phyloP scores from a whole-genome alignment of 2,113 vertebrate genomes.

The Sander vitreus region DNA sequence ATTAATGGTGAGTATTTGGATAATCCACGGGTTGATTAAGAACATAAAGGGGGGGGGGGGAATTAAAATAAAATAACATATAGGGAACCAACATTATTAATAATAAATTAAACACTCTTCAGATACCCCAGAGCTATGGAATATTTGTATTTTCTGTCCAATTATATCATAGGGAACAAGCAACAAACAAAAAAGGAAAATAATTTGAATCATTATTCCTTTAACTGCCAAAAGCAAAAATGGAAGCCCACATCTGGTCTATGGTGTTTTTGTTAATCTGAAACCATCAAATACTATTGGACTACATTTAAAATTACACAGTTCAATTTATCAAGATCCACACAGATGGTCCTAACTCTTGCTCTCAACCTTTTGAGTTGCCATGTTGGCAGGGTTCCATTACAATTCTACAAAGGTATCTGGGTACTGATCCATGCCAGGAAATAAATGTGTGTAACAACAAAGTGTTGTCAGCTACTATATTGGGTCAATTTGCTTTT shows the following conservation, averaged over 20 bases:
- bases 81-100: background rate
- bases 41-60: background rate
- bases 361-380: background rate
- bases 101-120: conserved; percentile 46
- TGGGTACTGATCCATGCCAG: background rate
- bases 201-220: background rate
- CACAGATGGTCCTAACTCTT: background rate
- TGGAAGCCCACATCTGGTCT: background rate
- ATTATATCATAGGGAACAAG: background rate
- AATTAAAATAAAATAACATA: conserved; percentile 26
- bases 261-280: background rate
- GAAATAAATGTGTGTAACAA: background rate
- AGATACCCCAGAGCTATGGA: background rate
- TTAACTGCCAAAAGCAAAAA: conserved; percentile 2
- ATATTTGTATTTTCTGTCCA: background rate
- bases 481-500: background rate
- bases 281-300: background rate
- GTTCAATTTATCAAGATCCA: background rate
- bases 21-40: background rate
- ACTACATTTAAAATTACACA: background rate
- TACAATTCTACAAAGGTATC: background rate
- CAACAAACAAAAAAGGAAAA: background rate
- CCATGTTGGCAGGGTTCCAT: background rate
- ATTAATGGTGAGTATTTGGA: conserved; percentile 49
- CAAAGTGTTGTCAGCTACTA: background rate